Evolutionary conservation across 2,113 vertebrate species (phyloP).

Genomic region (Hippoglossus stenolepis): DNA sequence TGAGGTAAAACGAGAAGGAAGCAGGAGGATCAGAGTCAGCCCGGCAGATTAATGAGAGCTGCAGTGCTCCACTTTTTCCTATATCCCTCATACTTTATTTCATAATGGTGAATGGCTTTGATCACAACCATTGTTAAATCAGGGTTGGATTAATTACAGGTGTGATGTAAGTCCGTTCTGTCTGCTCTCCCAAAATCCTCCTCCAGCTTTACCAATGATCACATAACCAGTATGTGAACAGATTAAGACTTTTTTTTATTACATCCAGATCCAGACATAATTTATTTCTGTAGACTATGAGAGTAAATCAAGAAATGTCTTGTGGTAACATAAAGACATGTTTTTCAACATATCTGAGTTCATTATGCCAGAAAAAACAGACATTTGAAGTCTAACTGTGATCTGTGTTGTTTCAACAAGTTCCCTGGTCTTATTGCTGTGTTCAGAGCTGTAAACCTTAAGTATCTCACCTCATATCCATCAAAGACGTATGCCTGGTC

Average conservation of each 20-base stretch:
- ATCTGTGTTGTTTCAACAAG: neutral
- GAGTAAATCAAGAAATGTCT: too few species aligned
- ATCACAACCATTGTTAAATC: neutral
- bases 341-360: neutral
- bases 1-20: neutral
- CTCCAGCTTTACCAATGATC: too few species aligned
- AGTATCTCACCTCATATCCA: slow-evolving; percentile 88
- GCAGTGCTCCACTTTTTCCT: neutral
- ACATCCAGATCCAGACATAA: too few species aligned
- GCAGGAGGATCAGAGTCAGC: neutral
- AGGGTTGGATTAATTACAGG: slow-evolving; percentile 1
- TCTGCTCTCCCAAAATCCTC: too few species aligned
- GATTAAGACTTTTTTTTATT: too few species aligned
- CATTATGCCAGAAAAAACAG: neutral
- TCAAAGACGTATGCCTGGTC: slow-evolving; percentile 92
- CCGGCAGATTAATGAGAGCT: neutral
- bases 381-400: neutral
- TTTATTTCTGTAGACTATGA: too few species aligned
- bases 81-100: neutral
- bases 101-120: too few species aligned
- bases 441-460: slow-evolving; percentile 5
- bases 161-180: neutral
- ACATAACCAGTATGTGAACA: too few species aligned
- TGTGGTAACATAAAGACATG: too few species aligned
- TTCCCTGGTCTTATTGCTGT: neutral